Evolutionary conservation across 1,140 invertebrate genomes (phyloP).

Genomic region (Harlomillsia oculata): DNA sequence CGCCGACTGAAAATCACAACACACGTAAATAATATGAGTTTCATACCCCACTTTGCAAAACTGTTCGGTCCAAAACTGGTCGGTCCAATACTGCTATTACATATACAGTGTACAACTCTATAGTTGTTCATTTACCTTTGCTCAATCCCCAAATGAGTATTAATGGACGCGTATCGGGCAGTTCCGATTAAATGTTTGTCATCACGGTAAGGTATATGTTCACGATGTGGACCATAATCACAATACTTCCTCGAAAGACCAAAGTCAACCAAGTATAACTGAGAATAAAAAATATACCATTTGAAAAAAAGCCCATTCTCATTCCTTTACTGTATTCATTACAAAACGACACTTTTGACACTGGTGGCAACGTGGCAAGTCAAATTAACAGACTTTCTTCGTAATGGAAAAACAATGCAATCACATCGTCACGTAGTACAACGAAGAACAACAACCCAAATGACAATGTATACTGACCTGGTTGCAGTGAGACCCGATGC

Average conservation of each 20-base stretch:
- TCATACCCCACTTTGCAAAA: neutral
- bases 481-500: slow-evolving; percentile 86
- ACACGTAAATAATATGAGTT: too few relatives aligned
- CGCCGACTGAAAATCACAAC: too few relatives aligned
- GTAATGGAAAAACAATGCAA: neutral
- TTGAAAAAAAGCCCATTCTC: too few relatives aligned
- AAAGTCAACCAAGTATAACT: slow-evolving; percentile 92
- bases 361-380: too few relatives aligned
- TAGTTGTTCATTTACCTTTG: slow-evolving; percentile 50
- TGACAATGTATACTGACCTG: slow-evolving; percentile 56
- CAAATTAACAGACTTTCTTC: neutral
- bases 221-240: slow-evolving; percentile 65
- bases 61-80: too few relatives aligned
- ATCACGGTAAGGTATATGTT: slow-evolving; percentile 86
- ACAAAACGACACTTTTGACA: too few relatives aligned
- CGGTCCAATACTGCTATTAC: too few relatives aligned
- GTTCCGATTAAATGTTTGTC: slow-evolving; percentile 95
- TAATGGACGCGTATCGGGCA: slow-evolving; percentile 91
- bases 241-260: slow-evolving; percentile 92
- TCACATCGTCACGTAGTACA: too few relatives aligned
- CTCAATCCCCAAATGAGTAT: slow-evolving; percentile 88
- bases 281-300: slow-evolving; percentile 29
- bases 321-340: too few relatives aligned
- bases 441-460: too few relatives aligned
- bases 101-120: too few relatives aligned